Percentiles rank a stretch among this genome's conserved stretches.
Conservation (phyloP, 2,113 vertebrate species). For the Centropus unirufus region DNA sequence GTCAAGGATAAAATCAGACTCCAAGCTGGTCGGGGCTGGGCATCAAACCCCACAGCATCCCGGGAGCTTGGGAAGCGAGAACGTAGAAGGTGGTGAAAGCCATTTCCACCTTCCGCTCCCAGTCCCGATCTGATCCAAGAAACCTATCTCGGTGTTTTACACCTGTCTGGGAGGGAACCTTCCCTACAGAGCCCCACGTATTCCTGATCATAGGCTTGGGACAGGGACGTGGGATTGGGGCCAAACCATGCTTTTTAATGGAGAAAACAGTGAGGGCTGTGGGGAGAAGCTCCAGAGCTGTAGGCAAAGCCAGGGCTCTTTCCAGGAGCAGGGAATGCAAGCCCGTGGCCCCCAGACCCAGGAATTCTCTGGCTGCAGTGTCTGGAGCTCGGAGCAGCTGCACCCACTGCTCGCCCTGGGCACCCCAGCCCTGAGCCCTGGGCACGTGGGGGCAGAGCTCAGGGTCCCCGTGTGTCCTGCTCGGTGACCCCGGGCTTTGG, state of each 20-base stretch:
- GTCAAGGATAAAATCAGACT: not conserved
- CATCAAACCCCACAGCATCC: not conserved
- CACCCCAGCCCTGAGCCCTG: too few species aligned
- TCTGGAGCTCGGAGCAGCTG: not conserved
- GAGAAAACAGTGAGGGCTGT: not conserved
- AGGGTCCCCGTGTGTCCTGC: fast-evolving
- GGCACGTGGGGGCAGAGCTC: fast-evolving
- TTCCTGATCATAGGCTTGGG: not conserved
- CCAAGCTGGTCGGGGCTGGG: not conserved
- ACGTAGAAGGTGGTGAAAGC: not conserved
- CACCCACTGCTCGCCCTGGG: not conserved
- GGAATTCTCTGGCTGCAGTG: fast-evolving
- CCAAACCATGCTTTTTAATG: not conserved
- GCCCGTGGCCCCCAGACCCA: not conserved
- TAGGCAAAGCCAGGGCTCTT: not conserved
- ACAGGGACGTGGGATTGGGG: not conserved
- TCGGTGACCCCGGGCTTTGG: not conserved
- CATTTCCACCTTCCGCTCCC: not conserved
- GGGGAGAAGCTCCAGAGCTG: not conserved
- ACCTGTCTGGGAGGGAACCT: not conserved
- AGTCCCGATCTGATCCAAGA: fast-evolving
- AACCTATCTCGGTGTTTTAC: not conserved
- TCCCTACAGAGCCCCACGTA: not conserved
- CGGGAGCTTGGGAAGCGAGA: fast-evolving
- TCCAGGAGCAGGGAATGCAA: not conserved